These are phyloP conservation scores for Rhea pennata DNA, from an alignment of 2,113 vertebrate genomes.

Conservation along the genomic window DNA sequence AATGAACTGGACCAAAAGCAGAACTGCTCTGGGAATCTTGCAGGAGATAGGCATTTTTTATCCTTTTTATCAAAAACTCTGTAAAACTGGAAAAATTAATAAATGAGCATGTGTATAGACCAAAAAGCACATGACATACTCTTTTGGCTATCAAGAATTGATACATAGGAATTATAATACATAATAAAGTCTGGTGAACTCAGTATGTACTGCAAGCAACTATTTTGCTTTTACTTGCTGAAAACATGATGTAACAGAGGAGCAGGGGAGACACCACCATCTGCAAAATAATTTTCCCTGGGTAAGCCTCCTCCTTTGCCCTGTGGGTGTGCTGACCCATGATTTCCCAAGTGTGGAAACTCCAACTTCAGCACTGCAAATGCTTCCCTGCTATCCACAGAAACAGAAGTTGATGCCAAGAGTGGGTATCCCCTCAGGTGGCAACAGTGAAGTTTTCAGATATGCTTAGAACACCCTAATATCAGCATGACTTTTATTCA, in stretches of 20 bases:
- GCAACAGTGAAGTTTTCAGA: neutral
- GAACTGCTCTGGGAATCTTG: neutral
- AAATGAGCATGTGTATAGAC: neutral
- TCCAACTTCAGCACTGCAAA: neutral
- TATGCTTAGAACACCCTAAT: neutral
- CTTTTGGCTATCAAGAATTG: neutral
- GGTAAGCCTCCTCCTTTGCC: accelerated
- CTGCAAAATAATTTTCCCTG: neutral
- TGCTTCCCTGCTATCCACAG: neutral
- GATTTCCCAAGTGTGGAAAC: neutral
- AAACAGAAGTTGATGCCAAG: neutral
- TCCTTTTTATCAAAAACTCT: neutral
- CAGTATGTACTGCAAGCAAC: neutral
- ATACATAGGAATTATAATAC: neutral
- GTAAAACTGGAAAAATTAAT: neutral
- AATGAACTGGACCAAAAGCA: neutral
- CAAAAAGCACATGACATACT: neutral
- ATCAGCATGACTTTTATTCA: neutral
- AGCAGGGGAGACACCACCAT: neutral
- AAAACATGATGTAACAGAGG: neutral
- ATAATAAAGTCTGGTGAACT: accelerated
- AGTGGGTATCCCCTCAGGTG: neutral
- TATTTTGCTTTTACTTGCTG: neutral
- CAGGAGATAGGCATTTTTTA: neutral
- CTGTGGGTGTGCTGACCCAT: accelerated